phyloP scores from a whole-genome alignment of 2,888 invertebrate genomes.

The Scaptodrosophila latifasciaeformis region DNA sequence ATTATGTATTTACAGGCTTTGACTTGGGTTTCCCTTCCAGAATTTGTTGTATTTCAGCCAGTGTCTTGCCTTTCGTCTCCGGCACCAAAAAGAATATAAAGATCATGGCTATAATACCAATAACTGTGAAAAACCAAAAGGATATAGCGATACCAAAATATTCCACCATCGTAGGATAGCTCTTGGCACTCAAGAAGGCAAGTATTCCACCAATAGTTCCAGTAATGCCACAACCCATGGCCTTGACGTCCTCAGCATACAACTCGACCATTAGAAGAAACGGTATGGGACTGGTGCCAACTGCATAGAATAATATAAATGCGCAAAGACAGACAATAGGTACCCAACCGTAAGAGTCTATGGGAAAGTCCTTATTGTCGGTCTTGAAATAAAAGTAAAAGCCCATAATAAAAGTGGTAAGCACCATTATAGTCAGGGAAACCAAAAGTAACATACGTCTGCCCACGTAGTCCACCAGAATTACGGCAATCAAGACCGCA shows the following conservation, averaged over 20 bases:
- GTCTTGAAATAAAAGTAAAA: slow-evolving; percentile 78
- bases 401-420: slow-evolving; percentile 81
- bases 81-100: slow-evolving; percentile 79
- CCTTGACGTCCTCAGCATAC: slow-evolving; percentile 84
- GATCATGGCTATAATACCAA: slow-evolving; percentile 79
- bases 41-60: slow-evolving; percentile 55
- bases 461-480: slow-evolving; percentile 85
- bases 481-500: slow-evolving; percentile 79
- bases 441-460: slow-evolving; percentile 82
- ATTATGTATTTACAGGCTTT: background rate
- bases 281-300: slow-evolving; percentile 89
- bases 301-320: slow-evolving; percentile 84
- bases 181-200: slow-evolving; percentile 84
- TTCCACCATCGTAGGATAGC: slow-evolving; percentile 76
- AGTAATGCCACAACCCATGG: slow-evolving; percentile 82
- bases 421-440: slow-evolving; percentile 81
- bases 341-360: slow-evolving; percentile 79
- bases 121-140: slow-evolving; percentile 82
- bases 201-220: slow-evolving; percentile 86
- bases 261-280: slow-evolving; percentile 83
- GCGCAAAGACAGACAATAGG: slow-evolving; percentile 82
- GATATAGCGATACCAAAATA: slow-evolving; percentile 78
- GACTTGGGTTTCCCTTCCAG: background rate
- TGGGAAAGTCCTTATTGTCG: slow-evolving; percentile 1
- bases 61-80: slow-evolving; percentile 76